Base-by-base conservation (phyloP, 2,888 invertebrate genomes). In the Dendrolimus pini region DNA sequence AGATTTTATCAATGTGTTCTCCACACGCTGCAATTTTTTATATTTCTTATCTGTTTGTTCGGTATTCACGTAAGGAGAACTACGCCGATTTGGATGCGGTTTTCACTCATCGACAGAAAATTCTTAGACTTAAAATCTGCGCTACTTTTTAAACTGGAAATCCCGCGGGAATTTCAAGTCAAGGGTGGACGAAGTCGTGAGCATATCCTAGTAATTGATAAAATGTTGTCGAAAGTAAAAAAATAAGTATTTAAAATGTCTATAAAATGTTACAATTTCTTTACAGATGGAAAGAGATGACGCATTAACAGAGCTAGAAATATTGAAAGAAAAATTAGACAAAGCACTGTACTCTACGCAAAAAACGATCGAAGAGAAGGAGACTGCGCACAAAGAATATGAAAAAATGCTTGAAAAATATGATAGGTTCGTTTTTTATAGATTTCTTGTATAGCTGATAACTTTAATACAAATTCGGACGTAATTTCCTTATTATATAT, bases 341-440 rank as follows among this genome's bases (percentile, higher is more conserved):
- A 98, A 98, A 82, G 93, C 96, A 42, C 93, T 97, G 62, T 94
- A 96, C 71, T 93, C 95, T 41, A 92, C 96, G 63, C 95, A 95
- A 78, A 97, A 97, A 84, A 93, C 95, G 41, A 92, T 96, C 66
- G 97, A 97, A 75, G 97, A 98, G 74, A 95, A 96, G 71, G 97
- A 97, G 71, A 94, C 93, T 57, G 94, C 96, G 70, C 96, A 96
- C 90, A 96, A 96, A 87, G 97, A 98, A 88, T 95, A 96, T 80
- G 97, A 97, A 80, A 96, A 97, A 87, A 94, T 97, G 92, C 92
- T 97, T 71, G 97, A 97, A 86, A 97, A 97, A 92, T 96, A 96
- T 85, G 97, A 97, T 89, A 94, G 95, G 95, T 95, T 92, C 82
- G 74, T 75, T 81, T 30, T 30, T 30, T 30, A 41, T 71, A 87